These are phyloP conservation scores for Mechanitis mazaeus DNA, from an alignment of 2,888 invertebrate species.

Conservation along the genomic window DNA sequence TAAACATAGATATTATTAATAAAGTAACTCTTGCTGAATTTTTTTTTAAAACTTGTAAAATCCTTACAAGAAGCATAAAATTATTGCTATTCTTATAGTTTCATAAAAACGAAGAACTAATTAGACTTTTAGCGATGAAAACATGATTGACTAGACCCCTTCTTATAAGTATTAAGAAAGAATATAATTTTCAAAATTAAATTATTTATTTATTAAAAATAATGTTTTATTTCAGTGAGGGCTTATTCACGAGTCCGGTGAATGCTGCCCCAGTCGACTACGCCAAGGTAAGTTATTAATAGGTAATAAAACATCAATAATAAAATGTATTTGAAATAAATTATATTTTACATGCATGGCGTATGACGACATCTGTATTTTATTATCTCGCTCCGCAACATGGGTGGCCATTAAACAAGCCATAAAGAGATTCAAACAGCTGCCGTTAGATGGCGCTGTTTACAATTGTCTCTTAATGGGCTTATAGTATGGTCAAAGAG, in stretches of 20 bases:
- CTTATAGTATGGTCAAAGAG: slow-evolving; percentile 14
- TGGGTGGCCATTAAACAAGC: slow-evolving; percentile 42
- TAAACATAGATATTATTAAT: no score
- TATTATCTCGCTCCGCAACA: slow-evolving; percentile 24
- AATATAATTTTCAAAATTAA: background rate
- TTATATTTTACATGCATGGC: background rate
- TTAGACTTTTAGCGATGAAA: no score
- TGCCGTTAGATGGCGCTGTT: slow-evolving; percentile 59
- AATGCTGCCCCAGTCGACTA: slow-evolving; percentile 78
- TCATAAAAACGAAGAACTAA: no score
- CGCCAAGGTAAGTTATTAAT: slow-evolving; percentile 73
- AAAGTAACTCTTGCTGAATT: no score
- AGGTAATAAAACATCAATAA: background rate
- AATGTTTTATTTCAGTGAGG: slow-evolving; percentile 75
- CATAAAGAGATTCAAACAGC: slow-evolving; percentile 43
- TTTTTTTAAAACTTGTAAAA: no score
- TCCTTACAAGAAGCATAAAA: no score
- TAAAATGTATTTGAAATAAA: slow-evolving; percentile 11
- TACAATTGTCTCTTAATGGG: slow-evolving; percentile 25
- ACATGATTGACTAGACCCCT: no score
- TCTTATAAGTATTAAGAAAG: no score
- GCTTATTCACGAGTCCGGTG: slow-evolving; percentile 79
- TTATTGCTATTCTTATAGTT: no score
- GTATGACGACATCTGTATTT: slow-evolving; percentile 23
- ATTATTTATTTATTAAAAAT: background rate